Conservation (phyloP, 2,888 invertebrate species). For the Eupithecia inturbata region DNA sequence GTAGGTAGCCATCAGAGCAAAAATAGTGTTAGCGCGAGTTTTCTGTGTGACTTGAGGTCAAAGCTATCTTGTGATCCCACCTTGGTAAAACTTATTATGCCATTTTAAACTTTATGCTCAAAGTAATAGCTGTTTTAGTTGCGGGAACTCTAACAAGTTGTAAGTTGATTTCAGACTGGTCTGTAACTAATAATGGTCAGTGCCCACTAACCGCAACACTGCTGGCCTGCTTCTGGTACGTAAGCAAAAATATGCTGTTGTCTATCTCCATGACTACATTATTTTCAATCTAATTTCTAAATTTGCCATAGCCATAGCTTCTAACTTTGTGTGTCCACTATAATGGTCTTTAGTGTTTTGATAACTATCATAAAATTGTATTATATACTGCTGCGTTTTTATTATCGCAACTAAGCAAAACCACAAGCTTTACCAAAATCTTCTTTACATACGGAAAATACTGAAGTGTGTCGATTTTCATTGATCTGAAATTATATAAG, state of each 20-base stretch:
- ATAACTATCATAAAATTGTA: no score
- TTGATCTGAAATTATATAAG: no score
- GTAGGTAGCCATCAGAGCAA: no score
- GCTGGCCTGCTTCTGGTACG: neutral
- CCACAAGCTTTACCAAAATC: no score
- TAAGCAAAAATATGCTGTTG: neutral
- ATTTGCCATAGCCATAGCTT: neutral
- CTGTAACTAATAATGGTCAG: neutral
- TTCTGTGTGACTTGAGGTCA: neutral
- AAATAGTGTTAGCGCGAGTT: neutral
- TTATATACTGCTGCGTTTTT: no score
- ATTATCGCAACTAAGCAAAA: no score
- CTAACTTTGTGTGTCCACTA: neutral
- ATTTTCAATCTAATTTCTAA: neutral
- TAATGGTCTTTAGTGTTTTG: no score
- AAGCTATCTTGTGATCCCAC: neutral
- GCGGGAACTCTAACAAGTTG: neutral
- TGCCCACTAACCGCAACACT: neutral
- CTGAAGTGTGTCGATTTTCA: no score
- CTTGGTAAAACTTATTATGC: neutral
- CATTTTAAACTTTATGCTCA: neutral
- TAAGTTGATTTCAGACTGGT: conserved; percentile 1
- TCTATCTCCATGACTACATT: neutral
- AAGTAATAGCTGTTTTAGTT: conserved; percentile 5
- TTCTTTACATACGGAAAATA: no score